These are phyloP conservation scores for Epinephelus lanceolatus DNA, from an alignment of 2,113 vertebrate genomes.

Conservation along the genomic window DNA sequence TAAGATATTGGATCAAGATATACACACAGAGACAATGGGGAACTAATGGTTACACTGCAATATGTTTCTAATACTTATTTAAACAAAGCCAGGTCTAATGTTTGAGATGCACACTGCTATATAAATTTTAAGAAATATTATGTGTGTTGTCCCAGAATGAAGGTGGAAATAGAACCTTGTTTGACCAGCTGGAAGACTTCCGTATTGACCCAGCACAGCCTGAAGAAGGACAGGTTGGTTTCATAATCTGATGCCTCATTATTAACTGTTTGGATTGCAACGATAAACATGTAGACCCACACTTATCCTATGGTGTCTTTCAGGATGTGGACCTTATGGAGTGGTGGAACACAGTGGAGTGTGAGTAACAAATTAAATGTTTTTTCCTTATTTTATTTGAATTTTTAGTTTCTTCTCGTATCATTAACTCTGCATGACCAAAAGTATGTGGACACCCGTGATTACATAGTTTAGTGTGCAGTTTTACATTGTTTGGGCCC, in stretches of 20 bases:
- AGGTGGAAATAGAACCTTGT: constrained; percentile 65
- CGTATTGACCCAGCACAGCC: constrained; percentile 44
- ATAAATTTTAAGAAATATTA: background rate
- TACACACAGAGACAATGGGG: too few species aligned
- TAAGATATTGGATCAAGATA: too few species aligned
- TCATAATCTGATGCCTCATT: background rate
- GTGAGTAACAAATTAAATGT: constrained; percentile 62
- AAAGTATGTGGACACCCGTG: background rate
- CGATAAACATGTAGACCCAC: background rate
- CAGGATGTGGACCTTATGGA: constrained; percentile 83
- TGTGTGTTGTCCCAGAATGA: constrained; percentile 58
- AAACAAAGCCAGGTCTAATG: too few species aligned
- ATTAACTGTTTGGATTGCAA: background rate
- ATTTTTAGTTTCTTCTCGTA: background rate
- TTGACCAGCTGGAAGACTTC: constrained; percentile 78
- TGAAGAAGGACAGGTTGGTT: constrained; percentile 67
- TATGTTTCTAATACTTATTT: too few species aligned
- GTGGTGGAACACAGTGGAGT: constrained; percentile 84
- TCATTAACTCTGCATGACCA: background rate
- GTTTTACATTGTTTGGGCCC: background rate
- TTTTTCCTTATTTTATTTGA: too few species aligned
- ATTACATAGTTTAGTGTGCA: background rate
- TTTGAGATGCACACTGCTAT: background rate
- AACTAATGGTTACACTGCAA: too few species aligned
- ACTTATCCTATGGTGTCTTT: constrained; percentile 25